phyloP scores from a whole-genome alignment of 2,113 vertebrate genomes.

The Coryphaenoides rupestris region DNA sequence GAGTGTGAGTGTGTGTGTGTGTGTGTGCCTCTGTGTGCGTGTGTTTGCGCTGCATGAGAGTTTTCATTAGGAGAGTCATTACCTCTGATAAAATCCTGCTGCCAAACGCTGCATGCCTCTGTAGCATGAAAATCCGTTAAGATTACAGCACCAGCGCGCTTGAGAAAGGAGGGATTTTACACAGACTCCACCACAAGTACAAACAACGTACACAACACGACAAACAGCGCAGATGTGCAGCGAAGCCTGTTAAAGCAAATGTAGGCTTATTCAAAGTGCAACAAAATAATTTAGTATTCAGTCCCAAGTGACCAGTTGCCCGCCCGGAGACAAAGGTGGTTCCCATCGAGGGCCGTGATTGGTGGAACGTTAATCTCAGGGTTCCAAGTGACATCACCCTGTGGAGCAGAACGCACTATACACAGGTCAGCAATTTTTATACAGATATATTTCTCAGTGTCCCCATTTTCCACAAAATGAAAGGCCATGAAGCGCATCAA shows the following conservation, averaged over 20 bases:
- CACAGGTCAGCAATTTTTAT: neutral
- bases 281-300: too few species aligned
- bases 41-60: neutral
- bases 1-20: neutral
- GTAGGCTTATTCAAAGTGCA: too few species aligned
- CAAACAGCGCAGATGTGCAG: neutral
- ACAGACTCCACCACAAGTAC: too few species aligned
- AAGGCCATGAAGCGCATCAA: neutral
- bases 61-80: neutral
- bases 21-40: neutral
- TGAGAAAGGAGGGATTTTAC: too few species aligned
- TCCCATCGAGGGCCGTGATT: neutral
- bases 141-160: too few species aligned
- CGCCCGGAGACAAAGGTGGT: neutral
- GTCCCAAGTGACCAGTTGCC: too few species aligned
- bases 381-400: neutral
- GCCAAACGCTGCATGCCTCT: neutral
- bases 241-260: neutral
- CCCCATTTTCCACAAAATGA: neutral
- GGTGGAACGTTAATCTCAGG: too few species aligned
- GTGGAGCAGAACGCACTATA: neutral
- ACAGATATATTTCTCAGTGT: neutral
- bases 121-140: neutral
- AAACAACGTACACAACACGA: too few species aligned
- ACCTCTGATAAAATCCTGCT: neutral